Evolutionary conservation across 2,113 vertebrate species (phyloP).

Genomic region (Leptodactylus fuscus): DNA sequence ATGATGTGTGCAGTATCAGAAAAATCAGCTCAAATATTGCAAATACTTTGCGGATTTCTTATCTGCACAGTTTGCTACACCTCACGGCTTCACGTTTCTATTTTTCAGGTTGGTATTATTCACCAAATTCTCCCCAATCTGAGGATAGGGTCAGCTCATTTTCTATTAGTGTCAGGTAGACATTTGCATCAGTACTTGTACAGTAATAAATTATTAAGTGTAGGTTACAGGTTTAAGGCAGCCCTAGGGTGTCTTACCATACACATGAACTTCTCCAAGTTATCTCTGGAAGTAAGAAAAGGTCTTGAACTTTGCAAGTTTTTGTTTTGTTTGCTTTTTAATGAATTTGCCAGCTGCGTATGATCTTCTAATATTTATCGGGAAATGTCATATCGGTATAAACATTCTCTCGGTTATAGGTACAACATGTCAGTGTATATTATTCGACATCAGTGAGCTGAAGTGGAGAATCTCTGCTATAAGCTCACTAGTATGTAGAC

Average conservation of each 20-base stretch:
- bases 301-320: constrained; percentile 34
- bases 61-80: not conserved
- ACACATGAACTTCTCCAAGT: not conserved
- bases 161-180: constrained; percentile 16
- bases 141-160: constrained; percentile 33
- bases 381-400: no score
- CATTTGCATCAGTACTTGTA: not conserved
- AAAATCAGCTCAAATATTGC: no score
- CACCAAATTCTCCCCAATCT: not conserved
- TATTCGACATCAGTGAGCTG: no score
- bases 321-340: constrained; percentile 11
- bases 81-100: not conserved
- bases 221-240: constrained; percentile 29
- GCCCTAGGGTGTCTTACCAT: constrained; percentile 6
- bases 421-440: no score
- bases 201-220: constrained; percentile 36
- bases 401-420: no score
- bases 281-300: constrained; percentile 4
- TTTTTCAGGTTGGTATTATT: constrained; percentile 28
- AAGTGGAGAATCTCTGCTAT: no score
- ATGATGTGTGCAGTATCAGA: no score
- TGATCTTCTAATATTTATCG: not conserved
- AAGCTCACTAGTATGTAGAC: not conserved
- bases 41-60: not conserved
- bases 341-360: no score